A percentile compares a stretch with the other conserved stretches of the same genome.
These are phyloP conservation scores for Clarias macrocephalus DNA, from an alignment of 2,113 vertebrate species.

Conservation along the genomic window DNA sequence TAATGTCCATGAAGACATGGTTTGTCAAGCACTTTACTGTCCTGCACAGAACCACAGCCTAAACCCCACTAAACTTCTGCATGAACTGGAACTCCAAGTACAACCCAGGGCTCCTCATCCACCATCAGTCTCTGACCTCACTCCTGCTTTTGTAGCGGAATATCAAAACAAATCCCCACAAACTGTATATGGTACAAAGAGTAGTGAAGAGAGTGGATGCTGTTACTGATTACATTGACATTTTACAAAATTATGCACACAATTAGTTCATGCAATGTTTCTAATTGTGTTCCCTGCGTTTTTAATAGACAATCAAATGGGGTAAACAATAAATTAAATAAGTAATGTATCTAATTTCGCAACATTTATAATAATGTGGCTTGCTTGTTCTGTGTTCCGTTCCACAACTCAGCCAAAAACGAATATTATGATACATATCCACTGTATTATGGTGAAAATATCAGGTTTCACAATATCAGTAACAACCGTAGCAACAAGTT, in stretches of 20 bases:
- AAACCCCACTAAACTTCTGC: background rate
- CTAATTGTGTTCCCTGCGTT: background rate
- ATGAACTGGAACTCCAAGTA: background rate
- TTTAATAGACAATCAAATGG: background rate
- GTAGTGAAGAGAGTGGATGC: background rate
- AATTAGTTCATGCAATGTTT: background rate
- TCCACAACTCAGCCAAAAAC: background rate
- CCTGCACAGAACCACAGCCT: too few relatives aligned
- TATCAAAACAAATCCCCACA: background rate
- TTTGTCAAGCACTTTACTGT: too few relatives aligned
- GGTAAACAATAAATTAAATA: background rate
- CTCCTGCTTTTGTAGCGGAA: background rate
- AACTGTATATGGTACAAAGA: background rate
- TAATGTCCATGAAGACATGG: too few relatives aligned
- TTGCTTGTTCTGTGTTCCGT: background rate
- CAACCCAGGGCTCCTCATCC: background rate
- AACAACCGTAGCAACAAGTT: background rate
- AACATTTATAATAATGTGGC: background rate
- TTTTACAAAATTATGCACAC: background rate
- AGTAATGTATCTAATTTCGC: background rate
- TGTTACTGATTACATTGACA: background rate
- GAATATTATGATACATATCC: background rate
- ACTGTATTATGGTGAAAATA: background rate
- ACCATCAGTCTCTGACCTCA: background rate
- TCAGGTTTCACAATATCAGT: background rate